Evolutionary conservation across 2,797 vertebrate species (phyloP), one percentile per base, ranked within the genome.

Genomic region (Artibeus jamaicensis): DNA sequence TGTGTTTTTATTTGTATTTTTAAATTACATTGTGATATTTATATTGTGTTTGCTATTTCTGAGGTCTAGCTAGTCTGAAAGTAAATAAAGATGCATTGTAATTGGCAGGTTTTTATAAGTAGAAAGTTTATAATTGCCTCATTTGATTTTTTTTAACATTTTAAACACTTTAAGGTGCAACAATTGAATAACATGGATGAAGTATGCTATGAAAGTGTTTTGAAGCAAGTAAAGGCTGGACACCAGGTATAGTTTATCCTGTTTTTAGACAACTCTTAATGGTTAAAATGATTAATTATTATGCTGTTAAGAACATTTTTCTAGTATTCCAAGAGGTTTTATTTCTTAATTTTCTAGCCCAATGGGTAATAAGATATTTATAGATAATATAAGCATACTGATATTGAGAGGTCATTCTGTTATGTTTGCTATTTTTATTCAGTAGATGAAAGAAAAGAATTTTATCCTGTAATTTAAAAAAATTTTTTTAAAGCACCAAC

Each of bases 141-240:
- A 91, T 93, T 86, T 97, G 4, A n/a, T n/a, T 48, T 76, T 92
- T 82, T 92, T 62, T 57, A 57, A 71, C 65, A n/a, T 89, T 93
- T 85, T 93, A 46, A 86, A 93, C 87, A 34, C 57, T 95, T 97
- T 48, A 93, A 99, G 99, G 99, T 99, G 71, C 99, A 99, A 79
- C 99, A 99, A 95, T 98, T 99, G 68, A 99, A 99, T 97, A 99
- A 99, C 98, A 99, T 99, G 99, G 99, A 99, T 94, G 99, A 99
- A 97, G 99, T 99, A 50, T 99, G 99, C 96, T 99, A 99, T 78
- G 99, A 99, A 97, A 99, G 99, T 96, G 99, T 99, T 74, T 97
- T 99, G 98, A 99, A 99, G 86, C 99, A 99, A 98, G 98, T 99
- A 84, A 99, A 98, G 98, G 99, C 98, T 86, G 99, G 99, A 85